Evolutionary conservation across 1,140 invertebrate species (phyloP).

Genomic region (Drosophila murphyi): DNA sequence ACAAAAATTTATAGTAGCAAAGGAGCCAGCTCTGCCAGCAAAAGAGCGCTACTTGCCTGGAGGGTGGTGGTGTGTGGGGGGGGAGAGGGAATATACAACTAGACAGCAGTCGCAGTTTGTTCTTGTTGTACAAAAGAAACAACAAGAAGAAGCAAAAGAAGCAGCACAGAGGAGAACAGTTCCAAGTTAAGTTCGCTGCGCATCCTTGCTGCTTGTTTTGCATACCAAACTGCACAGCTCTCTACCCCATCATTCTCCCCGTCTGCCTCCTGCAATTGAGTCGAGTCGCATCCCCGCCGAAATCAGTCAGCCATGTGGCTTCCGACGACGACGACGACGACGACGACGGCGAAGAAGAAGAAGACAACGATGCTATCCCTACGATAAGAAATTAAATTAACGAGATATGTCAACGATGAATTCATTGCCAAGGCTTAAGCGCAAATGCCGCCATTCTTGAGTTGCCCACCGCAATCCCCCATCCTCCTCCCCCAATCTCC

Average conservation of each 20-base stretch:
- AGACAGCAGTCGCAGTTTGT: slow-evolving; percentile 21
- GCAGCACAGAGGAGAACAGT: slow-evolving; percentile 27
- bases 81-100: slow-evolving; percentile 7
- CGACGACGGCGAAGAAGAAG: slow-evolving; percentile 27
- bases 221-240: slow-evolving; percentile 64
- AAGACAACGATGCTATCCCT: slow-evolving; percentile 77
- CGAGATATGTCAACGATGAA: slow-evolving; percentile 85
- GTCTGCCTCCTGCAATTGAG: background rate
- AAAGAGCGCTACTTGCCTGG: background rate
- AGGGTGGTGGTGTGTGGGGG: background rate
- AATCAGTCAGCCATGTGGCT: slow-evolving; percentile 77
- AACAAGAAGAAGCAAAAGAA: slow-evolving; percentile 47
- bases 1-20: slow-evolving; percentile 84
- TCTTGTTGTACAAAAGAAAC: slow-evolving; percentile 21
- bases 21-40: slow-evolving; percentile 21
- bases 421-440: slow-evolving; percentile 84
- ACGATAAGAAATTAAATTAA: slow-evolving; percentile 85
- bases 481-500: background rate
- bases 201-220: slow-evolving; percentile 81
- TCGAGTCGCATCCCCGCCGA: slow-evolving; percentile 38
- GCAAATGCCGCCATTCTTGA: slow-evolving; percentile 84
- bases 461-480: slow-evolving; percentile 18
- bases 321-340: slow-evolving; percentile 54
- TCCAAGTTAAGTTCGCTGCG: slow-evolving; percentile 48
- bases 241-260: background rate